Base-by-base conservation (phyloP, 1,140 invertebrate species). In the Hesperophylax magnus region DNA sequence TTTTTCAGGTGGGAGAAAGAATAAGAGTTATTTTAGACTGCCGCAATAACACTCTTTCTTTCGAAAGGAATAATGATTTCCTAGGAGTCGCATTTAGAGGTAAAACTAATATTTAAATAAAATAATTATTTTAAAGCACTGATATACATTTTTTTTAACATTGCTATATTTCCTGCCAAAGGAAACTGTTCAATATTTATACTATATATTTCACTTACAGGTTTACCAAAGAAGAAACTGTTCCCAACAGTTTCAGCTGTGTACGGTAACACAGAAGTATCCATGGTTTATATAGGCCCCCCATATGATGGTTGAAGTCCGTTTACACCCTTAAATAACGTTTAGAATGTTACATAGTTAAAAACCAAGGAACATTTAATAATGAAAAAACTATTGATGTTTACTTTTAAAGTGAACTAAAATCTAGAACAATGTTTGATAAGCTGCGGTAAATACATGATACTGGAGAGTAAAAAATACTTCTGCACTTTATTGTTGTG, bases 181-280 rank as follows among this genome's bases (percentile, higher is more conserved):
- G 9, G 39, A 14, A 47, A 47, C 39, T 47, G 39, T 47, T 47
- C 1, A 47, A 47, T 47, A 8, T 47, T 47, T 3, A 47, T 3
- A 47, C 14, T 47, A 11, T 1, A 47, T 63, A 74, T 65, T 78
- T 78, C 75, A 53, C 53, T 92, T 92, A 71, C 87, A 97, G 95
- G 97, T 82, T 92, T 99, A 87, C 98, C 97, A 82, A 95, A 97
- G 87, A 97, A 97, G 88, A 96, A 94, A 89, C 90, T 99, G 71
- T 99, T 97, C 89, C 98, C 98, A 78, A 96, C 98, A 80, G 96
- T 99, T 79, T 99, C 98, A 78, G 98, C 98, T 74, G 98, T 99
- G 47, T 99, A 99, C 92, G 98, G 98, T 81, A 99, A 99, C 88
- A 99, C 98, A 39, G 98, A 99, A 93, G 97, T 99, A n/a, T 98